Base-by-base conservation (phyloP, 2,113 vertebrate species). In the Hyaena hyaena region DNA sequence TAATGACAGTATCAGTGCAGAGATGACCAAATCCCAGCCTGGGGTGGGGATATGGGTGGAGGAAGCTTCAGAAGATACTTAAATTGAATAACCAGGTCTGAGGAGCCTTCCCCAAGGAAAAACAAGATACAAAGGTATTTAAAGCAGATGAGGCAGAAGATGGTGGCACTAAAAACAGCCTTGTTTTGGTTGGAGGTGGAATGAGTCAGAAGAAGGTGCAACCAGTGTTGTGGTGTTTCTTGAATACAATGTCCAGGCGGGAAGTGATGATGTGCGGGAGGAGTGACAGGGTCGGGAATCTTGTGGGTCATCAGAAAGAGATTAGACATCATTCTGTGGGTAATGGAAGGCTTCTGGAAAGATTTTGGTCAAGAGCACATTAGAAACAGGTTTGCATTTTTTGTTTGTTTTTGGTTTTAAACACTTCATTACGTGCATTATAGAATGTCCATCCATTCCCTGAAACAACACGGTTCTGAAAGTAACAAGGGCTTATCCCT, bases 21-120 rank as follows among this genome's bases (percentile, higher is more conserved):
- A 88, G 26, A 58, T 39, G 43, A 39, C 2, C 9, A 17, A 19
- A 23, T 28, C n/a, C 4, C 17, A 39, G 16, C 39, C 35, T 7
- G 17, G 21, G 48, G 15, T 50, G 3, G 17, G 21, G n/a, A 6
- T 16, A 4, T 2, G 9, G 1, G 1, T 7, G 21, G 21, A 19
- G 2, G 24, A 10, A 12, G 3, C 26, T 35, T 93, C 2, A 33
- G 48, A 63, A 21, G 24, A 1, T 4, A 45, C 10, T 84, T 39
- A 63, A 71, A 48, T 16, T 5, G 16, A 76, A 19, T 26, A 23
- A 45, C 9, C 23, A 10, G 16, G 17, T 1, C 28, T 33, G 12
- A 87, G 17, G 24, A 55, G 33, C 81, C 19, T 89, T 39, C 58
- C 1, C 2, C 9, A 11, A 84, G 19, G 5, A 71, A 83, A 93